Evolutionary conservation across 2,113 vertebrate genomes (phyloP).

Genomic region (Girardinichthys multiradiatus): DNA sequence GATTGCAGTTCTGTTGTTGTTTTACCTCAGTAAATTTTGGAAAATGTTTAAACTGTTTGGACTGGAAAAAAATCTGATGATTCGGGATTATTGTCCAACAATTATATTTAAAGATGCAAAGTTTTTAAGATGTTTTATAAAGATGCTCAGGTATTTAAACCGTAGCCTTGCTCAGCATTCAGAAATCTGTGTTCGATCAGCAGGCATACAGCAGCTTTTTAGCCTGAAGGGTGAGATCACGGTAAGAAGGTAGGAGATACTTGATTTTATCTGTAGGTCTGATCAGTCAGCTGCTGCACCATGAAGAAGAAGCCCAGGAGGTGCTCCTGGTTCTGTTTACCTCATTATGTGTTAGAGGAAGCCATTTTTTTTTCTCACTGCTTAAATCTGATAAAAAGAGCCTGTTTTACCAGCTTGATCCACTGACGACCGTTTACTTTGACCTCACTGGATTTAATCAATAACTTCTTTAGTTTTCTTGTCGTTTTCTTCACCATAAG

Average conservation of each 20-base stretch:
- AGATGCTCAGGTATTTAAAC: too few relatives aligned
- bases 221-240: background rate
- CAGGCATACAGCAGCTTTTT: background rate
- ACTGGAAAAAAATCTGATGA: too few relatives aligned
- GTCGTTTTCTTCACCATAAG: background rate
- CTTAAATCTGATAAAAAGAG: background rate
- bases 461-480: background rate
- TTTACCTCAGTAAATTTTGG: too few relatives aligned
- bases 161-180: too few relatives aligned
- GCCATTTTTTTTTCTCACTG: background rate
- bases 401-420: background rate
- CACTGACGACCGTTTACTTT: background rate
- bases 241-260: accelerated
- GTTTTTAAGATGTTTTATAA: too few relatives aligned
- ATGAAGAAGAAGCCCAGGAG: slow-evolving; percentile 1
- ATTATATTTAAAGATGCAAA: too few relatives aligned
- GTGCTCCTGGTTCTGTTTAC: background rate
- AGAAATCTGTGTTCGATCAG: background rate
- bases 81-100: too few relatives aligned
- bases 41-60: too few relatives aligned
- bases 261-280: background rate
- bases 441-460: background rate
- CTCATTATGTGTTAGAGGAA: background rate
- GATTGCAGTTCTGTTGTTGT: too few relatives aligned
- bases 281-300: background rate